Conservation (phyloP, 2,888 invertebrate species). For the Anthophora plumipes region DNA sequence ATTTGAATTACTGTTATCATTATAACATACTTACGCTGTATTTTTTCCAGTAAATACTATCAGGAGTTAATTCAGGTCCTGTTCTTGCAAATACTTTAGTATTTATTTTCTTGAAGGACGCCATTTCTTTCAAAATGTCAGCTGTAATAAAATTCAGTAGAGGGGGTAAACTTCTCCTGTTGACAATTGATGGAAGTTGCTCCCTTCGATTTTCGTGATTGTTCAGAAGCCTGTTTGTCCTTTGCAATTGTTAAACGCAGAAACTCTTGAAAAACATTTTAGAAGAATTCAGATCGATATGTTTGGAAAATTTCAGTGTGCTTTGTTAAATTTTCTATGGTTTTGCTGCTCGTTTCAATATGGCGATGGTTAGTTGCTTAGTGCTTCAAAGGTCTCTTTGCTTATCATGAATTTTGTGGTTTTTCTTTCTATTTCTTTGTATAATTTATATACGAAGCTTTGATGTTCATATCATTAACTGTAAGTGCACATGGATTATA, state of each 20-base stretch:
- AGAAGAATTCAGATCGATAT: slow-evolving; percentile 5
- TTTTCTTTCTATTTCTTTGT: slow-evolving; percentile 43
- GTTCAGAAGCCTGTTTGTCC: background rate
- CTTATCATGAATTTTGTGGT: slow-evolving; percentile 66
- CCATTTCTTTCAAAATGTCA: slow-evolving; percentile 81
- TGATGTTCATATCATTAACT: slow-evolving; percentile 36
- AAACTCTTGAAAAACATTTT: slow-evolving; percentile 6
- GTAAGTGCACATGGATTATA: slow-evolving; percentile 21
- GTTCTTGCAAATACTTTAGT: slow-evolving; percentile 89
- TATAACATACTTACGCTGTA: slow-evolving; percentile 89
- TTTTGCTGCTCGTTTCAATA: slow-evolving; percentile 71
- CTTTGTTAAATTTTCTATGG: slow-evolving; percentile 44
- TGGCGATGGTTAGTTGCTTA: slow-evolving; percentile 73
- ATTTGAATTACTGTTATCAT: background rate
- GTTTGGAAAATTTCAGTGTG: slow-evolving; percentile 32
- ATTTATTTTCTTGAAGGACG: slow-evolving; percentile 90
- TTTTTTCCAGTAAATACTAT: slow-evolving; percentile 95
- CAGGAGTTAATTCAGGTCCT: slow-evolving; percentile 89
- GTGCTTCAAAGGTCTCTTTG: slow-evolving; percentile 56
- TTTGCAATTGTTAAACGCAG: background rate
- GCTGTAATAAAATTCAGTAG: slow-evolving; percentile 56
- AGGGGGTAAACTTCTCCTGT: slow-evolving; percentile 56
- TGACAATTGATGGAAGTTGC: slow-evolving; percentile 59
- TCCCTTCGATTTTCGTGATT: slow-evolving; percentile 13
- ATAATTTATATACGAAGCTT: slow-evolving; percentile 39